phyloP scores from a whole-genome alignment of 1,140 invertebrate species.

The Caenorhabditis inopinata region DNA sequence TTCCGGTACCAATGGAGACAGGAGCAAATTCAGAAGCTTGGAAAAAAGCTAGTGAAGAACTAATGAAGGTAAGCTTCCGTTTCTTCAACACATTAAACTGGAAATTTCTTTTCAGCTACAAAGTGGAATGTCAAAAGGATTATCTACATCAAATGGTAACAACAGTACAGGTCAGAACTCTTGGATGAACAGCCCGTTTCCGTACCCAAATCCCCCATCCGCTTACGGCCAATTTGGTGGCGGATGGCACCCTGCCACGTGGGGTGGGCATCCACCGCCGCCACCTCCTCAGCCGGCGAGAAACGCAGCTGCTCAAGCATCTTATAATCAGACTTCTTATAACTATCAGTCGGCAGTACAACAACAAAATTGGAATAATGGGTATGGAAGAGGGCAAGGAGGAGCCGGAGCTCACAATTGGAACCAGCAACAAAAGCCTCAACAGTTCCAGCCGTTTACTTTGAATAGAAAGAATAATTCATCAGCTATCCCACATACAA shows the following conservation, averaged over 20 bases:
- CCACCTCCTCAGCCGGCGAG: background rate
- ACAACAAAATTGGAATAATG: constrained; percentile 15
- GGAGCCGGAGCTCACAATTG: constrained; percentile 15
- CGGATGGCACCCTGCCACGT: background rate
- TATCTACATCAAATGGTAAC: background rate
- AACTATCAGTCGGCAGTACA: background rate
- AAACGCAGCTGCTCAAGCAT: background rate
- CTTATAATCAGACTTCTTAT: background rate
- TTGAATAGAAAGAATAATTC: constrained; percentile 9
- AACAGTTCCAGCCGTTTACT: constrained; percentile 34
- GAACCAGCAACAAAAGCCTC: background rate
- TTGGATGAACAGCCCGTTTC: background rate
- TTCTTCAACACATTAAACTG: background rate
- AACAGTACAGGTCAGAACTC: constrained; percentile 29
- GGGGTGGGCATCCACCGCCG: background rate
- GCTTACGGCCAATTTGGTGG: constrained; percentile 19
- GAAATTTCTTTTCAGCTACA: background rate
- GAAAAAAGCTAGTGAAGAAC: constrained; percentile 26
- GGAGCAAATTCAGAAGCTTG: constrained; percentile 17
- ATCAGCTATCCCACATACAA: background rate
- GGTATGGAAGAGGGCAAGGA: background rate
- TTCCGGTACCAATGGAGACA: background rate
- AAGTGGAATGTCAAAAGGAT: background rate
- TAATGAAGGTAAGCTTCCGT: background rate
- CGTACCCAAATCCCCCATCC: constrained; percentile 19